Percentiles rank a stretch among this genome's conserved stretches.
phyloP scores from a whole-genome alignment of 2,113 vertebrate species.

The Burhinus oedicnemus region DNA sequence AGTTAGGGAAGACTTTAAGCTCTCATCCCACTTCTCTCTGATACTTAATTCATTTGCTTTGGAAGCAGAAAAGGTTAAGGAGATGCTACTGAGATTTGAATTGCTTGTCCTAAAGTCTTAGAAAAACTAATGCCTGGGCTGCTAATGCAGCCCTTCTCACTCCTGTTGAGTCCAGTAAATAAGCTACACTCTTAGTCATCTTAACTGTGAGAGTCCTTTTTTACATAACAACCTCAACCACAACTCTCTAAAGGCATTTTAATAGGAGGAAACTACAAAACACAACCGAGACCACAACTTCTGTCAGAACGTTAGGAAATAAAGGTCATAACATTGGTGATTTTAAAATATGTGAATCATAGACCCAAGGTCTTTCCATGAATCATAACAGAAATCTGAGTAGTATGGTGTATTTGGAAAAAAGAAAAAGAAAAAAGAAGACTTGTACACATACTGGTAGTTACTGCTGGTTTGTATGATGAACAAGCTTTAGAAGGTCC shows the following conservation, averaged over 20 bases:
- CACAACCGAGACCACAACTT: slow-evolving; percentile 14
- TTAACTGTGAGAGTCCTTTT: slow-evolving; percentile 2
- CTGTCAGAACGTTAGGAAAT: slow-evolving; percentile 25
- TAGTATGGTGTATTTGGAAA: not conserved
- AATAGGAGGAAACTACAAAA: slow-evolving; percentile 25
- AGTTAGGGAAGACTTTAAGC: not conserved
- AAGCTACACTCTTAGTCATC: not conserved
- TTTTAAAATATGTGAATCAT: not conserved
- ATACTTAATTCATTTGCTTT: not conserved
- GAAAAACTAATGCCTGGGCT: not conserved
- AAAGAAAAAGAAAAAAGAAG: no score
- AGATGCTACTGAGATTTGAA: not conserved
- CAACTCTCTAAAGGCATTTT: slow-evolving; percentile 24
- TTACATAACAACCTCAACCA: slow-evolving; percentile 5
- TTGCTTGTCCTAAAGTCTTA: not conserved
- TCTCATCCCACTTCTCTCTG: not conserved
- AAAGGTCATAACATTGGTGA: not conserved
- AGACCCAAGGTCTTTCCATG: slow-evolving; percentile 23
- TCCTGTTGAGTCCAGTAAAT: not conserved
- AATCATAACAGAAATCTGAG: slow-evolving; percentile 21
- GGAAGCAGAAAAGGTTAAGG: not conserved
- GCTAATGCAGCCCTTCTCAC: not conserved
- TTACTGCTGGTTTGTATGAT: not conserved
- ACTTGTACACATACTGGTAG: not conserved
- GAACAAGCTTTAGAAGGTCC: not conserved